Evolutionary conservation across 2,113 vertebrate species (phyloP).

Genomic region (Scophthalmus maximus): DNA sequence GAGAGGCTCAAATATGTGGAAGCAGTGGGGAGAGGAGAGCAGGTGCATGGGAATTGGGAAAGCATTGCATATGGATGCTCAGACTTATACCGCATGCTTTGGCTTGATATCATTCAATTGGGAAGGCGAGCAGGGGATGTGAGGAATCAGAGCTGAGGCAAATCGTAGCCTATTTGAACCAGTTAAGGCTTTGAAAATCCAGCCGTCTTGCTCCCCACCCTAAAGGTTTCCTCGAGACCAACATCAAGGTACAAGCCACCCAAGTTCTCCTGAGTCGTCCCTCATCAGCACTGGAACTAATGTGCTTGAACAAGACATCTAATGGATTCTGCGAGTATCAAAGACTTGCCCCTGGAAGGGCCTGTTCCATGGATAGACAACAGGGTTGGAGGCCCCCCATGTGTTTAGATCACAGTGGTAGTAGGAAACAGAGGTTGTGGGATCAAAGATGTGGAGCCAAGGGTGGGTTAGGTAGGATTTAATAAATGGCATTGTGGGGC

Average conservation of each 20-base stretch:
- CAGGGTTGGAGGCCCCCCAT: conserved; percentile 54
- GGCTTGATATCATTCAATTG: conserved; percentile 40
- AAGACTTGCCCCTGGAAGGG: conserved; percentile 66
- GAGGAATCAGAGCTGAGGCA: conserved; percentile 23
- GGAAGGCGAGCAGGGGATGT: conserved; percentile 29
- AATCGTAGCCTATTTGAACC: conserved; percentile 32
- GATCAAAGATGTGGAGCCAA: conserved; percentile 54
- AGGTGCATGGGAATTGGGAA: conserved; percentile 79
- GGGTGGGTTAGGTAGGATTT: conserved; percentile 87
- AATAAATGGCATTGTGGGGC: conserved; percentile 85
- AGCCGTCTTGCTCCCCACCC: conserved; percentile 10
- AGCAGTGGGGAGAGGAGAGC: conserved; percentile 59
- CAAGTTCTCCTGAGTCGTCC: conserved; percentile 49
- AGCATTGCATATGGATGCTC: conserved; percentile 72
- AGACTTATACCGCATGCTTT: conserved; percentile 31
- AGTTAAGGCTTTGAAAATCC: conserved; percentile 8
- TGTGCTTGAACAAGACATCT: conserved; percentile 73
- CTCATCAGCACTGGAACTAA: conserved; percentile 78
- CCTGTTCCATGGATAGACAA: conserved; percentile 63
- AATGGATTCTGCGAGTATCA: conserved; percentile 71
- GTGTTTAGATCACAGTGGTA: conserved; percentile 70
- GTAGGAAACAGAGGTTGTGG: conserved; percentile 40
- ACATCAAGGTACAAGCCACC: conserved; percentile 37
- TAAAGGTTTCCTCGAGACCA: conserved; percentile 18
- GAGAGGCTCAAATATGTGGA: conserved; percentile 61